These are phyloP conservation scores for Serranus cabrilla DNA, from an alignment of 2,797 vertebrate species.

Conservation along the genomic window DNA sequence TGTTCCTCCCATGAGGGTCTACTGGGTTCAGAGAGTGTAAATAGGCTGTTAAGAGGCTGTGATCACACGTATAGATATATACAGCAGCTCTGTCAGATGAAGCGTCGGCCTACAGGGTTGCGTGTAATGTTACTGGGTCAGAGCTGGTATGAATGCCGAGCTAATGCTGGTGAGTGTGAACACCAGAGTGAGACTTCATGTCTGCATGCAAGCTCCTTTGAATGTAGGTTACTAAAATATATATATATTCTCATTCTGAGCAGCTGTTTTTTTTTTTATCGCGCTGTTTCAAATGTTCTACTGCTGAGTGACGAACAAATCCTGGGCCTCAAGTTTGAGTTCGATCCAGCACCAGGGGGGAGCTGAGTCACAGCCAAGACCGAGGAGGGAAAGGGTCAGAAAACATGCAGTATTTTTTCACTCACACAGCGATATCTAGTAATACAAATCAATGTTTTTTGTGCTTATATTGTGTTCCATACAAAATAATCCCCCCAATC, in stretches of 20 bases:
- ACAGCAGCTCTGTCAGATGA: conserved; percentile 37
- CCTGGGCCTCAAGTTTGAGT: conserved; percentile 25
- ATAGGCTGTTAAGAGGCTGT: conserved; percentile 56
- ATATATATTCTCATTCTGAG: conserved; percentile 39
- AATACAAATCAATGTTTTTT: background rate
- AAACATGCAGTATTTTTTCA: conserved; percentile 3
- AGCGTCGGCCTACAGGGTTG: conserved; percentile 23
- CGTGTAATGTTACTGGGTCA: conserved; percentile 63
- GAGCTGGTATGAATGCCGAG: conserved; percentile 58
- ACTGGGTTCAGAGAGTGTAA: conserved; percentile 57
- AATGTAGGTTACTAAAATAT: conserved; percentile 54
- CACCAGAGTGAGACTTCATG: conserved; percentile 57
- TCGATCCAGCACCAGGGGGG: background rate
- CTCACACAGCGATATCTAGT: background rate
- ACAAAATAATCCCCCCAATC: too few relatives aligned
- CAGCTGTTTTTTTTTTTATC: conserved; percentile 6
- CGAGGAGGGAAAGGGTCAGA: conserved; percentile 8
- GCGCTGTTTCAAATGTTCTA: conserved; percentile 10
- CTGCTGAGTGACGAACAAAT: conserved; percentile 11
- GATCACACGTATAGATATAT: conserved; percentile 36
- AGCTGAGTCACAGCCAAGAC: conserved; percentile 14
- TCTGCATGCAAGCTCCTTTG: conserved; percentile 38
- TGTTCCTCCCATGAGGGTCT: conserved; percentile 46
- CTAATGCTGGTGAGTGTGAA: conserved; percentile 58
- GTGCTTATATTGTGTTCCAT: background rate